Percentiles rank a stretch among this genome's conserved stretches.
These are phyloP conservation scores for Penaeus japonicus DNA, from an alignment of 1,140 invertebrate species.

Conservation along the genomic window DNA sequence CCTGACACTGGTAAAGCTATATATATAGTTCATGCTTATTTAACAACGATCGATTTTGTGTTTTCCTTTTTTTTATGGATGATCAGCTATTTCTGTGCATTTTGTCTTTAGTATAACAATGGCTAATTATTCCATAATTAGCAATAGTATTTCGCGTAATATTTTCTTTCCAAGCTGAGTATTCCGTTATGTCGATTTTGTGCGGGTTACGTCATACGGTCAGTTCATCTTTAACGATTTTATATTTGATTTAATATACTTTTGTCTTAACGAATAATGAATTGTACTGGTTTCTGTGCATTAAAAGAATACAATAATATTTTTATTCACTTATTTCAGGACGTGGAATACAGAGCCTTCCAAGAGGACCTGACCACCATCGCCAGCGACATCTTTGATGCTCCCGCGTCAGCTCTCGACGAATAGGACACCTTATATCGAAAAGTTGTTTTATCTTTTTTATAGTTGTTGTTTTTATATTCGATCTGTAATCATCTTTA, in stretches of 20 bases:
- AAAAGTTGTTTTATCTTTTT: not conserved
- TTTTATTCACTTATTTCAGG: not conserved
- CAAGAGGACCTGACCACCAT: constrained; percentile 33
- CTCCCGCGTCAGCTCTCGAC: not conserved
- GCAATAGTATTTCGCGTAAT: no score
- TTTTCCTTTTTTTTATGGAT: not conserved
- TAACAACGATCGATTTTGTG: not conserved
- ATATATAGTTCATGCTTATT: not conserved
- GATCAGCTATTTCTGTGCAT: no score
- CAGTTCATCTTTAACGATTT: not conserved
- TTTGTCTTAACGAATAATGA: no score
- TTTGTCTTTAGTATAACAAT: no score
- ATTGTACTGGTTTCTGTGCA: no score
- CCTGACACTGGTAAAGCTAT: constrained; percentile 10
- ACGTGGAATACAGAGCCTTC: constrained; percentile 43
- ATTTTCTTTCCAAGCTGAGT: no score
- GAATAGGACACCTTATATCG: not conserved
- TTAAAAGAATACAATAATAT: not conserved
- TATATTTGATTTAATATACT: not conserved
- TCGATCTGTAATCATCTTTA: no score
- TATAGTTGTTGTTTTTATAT: no score
- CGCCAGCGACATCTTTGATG: constrained; percentile 3
- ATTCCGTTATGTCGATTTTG: no score
- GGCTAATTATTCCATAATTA: no score
- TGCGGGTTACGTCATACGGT: no score